phyloP scores from a whole-genome alignment of 1,140 invertebrate species.

The Brachionus sp. region DNA sequence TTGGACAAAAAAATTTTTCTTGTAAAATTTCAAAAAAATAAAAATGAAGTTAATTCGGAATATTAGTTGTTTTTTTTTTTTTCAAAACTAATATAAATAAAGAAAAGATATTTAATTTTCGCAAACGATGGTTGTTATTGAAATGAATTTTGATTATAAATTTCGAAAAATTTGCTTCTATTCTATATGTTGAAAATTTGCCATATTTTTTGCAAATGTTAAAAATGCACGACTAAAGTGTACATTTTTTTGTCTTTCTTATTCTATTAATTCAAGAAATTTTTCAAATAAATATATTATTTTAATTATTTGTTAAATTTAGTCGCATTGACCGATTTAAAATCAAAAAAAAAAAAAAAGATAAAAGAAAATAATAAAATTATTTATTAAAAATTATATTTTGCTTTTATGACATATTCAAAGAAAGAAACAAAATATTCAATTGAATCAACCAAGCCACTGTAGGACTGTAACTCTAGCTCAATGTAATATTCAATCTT shows the following conservation, averaged over 20 bases:
- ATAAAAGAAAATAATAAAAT: no score
- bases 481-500: no score
- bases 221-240: neutral
- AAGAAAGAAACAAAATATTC: no score
- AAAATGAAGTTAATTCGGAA: neutral
- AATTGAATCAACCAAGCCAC: no score
- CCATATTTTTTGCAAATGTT: neutral
- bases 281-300: no score
- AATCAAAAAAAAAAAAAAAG: no score
- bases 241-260: neutral
- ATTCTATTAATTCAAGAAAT: no score
- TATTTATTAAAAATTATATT: no score
- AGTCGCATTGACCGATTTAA: no score
- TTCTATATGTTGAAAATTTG: neutral
- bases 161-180: neutral
- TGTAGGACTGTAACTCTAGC: no score
- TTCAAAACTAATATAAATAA: neutral
- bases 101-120: slow-evolving; percentile 13
- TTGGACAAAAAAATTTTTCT: neutral
- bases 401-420: no score
- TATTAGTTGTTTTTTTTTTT: neutral
- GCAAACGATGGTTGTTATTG: slow-evolving; percentile 22
- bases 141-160: slow-evolving; percentile 26
- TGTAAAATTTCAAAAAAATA: neutral
- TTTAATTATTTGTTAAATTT: no score